Evolutionary conservation across 2,113 vertebrate genomes (phyloP).

Genomic region (Pantherophis guttatus): DNA sequence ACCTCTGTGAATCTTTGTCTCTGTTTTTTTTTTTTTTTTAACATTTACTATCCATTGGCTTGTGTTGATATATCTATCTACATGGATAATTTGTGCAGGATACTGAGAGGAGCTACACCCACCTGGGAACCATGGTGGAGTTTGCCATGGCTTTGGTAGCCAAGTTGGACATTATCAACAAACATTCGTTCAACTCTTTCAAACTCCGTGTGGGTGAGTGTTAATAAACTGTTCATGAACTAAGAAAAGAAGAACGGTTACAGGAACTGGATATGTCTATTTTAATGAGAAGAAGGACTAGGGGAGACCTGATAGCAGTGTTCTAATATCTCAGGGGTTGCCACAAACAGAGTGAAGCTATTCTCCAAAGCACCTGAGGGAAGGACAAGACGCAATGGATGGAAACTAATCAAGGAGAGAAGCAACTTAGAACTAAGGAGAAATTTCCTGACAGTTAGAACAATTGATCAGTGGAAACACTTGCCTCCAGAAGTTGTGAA

Average conservation of each 20-base stretch:
- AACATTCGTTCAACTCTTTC: constrained; percentile 88
- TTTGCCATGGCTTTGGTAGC: constrained; percentile 81
- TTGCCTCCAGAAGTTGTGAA: no score
- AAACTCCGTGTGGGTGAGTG: constrained; percentile 83
- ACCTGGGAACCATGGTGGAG: constrained; percentile 85
- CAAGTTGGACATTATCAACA: constrained; percentile 83
- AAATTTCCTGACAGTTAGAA: no score
- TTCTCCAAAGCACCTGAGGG: no score
- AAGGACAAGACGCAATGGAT: no score
- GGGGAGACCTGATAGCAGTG: no score
- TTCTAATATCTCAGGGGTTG: no score
- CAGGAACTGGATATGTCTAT: no score
- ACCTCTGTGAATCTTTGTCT: neutral
- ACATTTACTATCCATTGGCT: neutral
- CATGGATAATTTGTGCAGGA: constrained; percentile 66
- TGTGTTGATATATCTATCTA: neutral
- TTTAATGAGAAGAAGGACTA: no score
- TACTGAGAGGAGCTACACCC: constrained; percentile 70
- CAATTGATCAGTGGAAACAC: no score
- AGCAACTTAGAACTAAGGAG: no score
- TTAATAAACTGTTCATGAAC: neutral
- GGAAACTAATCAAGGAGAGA: no score
- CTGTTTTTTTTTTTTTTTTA: neutral
- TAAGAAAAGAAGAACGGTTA: neutral
- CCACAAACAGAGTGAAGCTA: no score